phyloP scores from a whole-genome alignment of 2,888 invertebrate genomes.

The Euclidia mi region DNA sequence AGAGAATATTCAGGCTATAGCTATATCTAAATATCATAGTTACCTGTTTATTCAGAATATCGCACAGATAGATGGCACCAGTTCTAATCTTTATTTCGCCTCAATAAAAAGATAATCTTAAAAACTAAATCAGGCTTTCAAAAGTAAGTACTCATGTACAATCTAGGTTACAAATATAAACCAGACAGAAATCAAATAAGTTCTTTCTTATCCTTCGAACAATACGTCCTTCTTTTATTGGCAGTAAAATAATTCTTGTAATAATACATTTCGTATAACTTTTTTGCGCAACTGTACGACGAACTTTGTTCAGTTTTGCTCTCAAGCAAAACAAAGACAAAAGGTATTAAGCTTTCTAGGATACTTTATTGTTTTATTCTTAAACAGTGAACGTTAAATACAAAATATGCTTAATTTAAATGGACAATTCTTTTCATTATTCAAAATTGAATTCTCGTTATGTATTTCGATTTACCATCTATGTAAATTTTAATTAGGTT shows the following conservation, averaged over 20 bases:
- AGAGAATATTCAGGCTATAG: too few species aligned
- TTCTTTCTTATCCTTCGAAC: not conserved
- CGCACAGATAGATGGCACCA: too few species aligned
- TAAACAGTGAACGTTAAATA: slow-evolving; percentile 2
- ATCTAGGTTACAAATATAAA: not conserved
- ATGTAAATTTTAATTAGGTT: too few species aligned
- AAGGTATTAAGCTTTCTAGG: slow-evolving; percentile 11
- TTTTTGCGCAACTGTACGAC: slow-evolving; percentile 6
- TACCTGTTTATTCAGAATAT: too few species aligned
- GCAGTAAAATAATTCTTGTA: slow-evolving; percentile 3
- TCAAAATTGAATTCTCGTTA: too few species aligned
- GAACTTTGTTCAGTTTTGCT: slow-evolving; percentile 7
- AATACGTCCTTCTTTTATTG: slow-evolving; percentile 1
- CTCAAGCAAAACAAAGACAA: slow-evolving; percentile 11
- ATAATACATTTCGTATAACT: slow-evolving; percentile 4
- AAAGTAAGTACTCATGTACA: not conserved
- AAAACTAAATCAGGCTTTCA: too few species aligned
- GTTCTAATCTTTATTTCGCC: too few species aligned
- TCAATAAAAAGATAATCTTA: too few species aligned
- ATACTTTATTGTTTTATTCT: slow-evolving; percentile 10
- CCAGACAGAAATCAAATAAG: not conserved
- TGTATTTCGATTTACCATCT: too few species aligned
- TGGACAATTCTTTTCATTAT: too few species aligned
- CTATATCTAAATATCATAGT: too few species aligned
- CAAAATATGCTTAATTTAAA: too few species aligned